Evolutionary conservation across 2,797 vertebrate genomes (phyloP), one percentile per base, ranked within the genome.

Genomic region (Sardinella longiceps): DNA sequence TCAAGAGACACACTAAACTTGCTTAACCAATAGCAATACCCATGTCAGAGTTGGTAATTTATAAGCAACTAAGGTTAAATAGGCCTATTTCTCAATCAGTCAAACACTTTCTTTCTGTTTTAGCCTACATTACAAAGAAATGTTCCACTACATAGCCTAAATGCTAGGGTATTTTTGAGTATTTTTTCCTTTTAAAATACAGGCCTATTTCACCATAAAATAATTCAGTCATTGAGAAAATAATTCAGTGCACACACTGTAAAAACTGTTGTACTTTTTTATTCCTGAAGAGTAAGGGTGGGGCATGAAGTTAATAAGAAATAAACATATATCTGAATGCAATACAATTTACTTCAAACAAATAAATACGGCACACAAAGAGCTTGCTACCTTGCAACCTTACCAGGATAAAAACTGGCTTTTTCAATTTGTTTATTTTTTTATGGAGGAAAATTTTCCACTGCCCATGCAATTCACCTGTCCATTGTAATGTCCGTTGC

Each of bases 401-500:
- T 3, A 43, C 43, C 43, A 43, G 0, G 43, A 4, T n/a, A 2
- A 43, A 43, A 66, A 12, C 25, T 63, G n/a, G 23, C 25, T 10
- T 66, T 5, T 66, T 11, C 60, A 28, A 66, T 66, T 25, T 30
- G 25, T 66, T 15, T 9, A 66, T 28, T 43, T 2, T 14, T 50
- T 50, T 74, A 28, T 7, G 14, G 66, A 7, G 33, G 11, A 14
- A 4, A 37, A 74, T 74, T 11, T 74, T 15, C 14, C 30, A 74
- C 12, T 74, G 30, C 39, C 5, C 30, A 37, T 74, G 66, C 30
- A 37, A 6, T 37, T 14, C 2, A 74, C 66, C 4, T 74, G 66
- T 74, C 66, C 30, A 50, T 70, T 80, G 4, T 12, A 30, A 63
- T 63, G 14, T n/a, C 63, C 66, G 63, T 30, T 87, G 70, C 84